These are phyloP conservation scores for Pampus argenteus DNA, from an alignment of 2,797 vertebrate genomes.

Conservation along the genomic window DNA sequence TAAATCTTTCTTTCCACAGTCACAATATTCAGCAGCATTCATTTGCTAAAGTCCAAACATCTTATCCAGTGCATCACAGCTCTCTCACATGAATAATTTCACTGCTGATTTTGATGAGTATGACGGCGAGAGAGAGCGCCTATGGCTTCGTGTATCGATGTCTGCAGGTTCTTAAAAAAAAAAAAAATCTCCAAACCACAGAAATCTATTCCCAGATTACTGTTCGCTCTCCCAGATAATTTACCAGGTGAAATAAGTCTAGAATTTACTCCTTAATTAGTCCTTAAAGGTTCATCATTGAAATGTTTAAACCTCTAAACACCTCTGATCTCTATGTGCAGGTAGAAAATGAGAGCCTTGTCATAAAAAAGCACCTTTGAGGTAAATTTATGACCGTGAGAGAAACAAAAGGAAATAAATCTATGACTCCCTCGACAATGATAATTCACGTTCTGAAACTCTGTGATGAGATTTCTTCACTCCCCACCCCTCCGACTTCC, in stretches of 20 bases:
- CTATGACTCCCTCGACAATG: slow-evolving; percentile 4
- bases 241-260: neutral
- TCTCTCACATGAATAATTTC: slow-evolving; percentile 3
- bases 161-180: neutral
- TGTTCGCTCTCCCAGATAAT: neutral
- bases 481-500: neutral
- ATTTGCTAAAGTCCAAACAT: neutral
- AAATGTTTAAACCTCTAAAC: slow-evolving; percentile 1
- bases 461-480: slow-evolving; percentile 10
- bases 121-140: neutral
- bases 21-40: slow-evolving; percentile 26
- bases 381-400: slow-evolving; percentile 37
- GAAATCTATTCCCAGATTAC: slow-evolving; percentile 2
- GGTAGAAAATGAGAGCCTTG: slow-evolving; percentile 1
- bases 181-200: neutral
- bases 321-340: slow-evolving; percentile 9
- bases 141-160: neutral
- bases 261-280: neutral
- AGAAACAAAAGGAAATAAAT: slow-evolving; percentile 29
- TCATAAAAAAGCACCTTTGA: slow-evolving; percentile 22
- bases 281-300: slow-evolving; percentile 9
- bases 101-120: neutral
- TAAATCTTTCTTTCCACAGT: slow-evolving; percentile 16
- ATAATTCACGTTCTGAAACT: slow-evolving; percentile 24
- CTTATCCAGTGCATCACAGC: slow-evolving; percentile 68